Conservation (phyloP, 2,113 vertebrate genomes). For the Diadophis punctatus region DNA sequence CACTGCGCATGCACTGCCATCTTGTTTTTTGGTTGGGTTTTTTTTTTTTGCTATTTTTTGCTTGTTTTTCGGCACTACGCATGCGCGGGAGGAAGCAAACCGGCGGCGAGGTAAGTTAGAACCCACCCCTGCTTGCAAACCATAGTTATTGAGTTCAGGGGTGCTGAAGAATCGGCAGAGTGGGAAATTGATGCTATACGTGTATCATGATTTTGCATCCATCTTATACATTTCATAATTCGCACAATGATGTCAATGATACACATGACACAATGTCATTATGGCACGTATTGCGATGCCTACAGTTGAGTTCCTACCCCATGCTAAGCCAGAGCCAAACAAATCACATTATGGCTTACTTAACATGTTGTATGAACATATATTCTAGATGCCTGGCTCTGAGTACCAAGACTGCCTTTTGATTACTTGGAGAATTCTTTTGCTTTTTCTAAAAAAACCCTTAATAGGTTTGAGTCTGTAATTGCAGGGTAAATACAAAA, state of each 20-base stretch:
- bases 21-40: no score
- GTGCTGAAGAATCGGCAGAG: background rate
- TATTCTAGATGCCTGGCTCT: background rate
- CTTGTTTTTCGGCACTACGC: no score
- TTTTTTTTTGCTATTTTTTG: no score
- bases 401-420: background rate
- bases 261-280: background rate
- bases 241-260: background rate
- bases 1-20: no score
- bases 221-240: background rate
- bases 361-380: background rate
- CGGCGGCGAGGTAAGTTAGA: no score
- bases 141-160: background rate
- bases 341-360: background rate
- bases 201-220: background rate
- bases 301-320: background rate
- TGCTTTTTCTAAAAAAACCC: background rate
- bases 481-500: background rate
- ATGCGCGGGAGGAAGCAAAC: no score
- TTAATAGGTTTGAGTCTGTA: background rate
- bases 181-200: no score
- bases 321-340: background rate
- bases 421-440: background rate
- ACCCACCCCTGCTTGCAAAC: no score
- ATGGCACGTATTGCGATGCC: background rate